Conservation (phyloP, 2,888 invertebrate genomes). For the Morpho deidamia region DNA sequence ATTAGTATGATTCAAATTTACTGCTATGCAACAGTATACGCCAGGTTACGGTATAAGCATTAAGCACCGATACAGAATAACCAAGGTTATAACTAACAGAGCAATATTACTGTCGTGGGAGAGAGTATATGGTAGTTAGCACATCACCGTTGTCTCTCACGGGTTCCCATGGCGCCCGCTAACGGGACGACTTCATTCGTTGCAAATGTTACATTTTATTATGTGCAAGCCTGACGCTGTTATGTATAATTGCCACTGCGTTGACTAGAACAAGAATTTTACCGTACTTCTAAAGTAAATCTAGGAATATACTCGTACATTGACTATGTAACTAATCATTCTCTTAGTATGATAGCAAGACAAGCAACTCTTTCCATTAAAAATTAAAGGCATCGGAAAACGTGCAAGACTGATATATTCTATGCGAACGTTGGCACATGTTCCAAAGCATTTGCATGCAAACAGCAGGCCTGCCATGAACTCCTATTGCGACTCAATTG, state of each 20-base stretch:
- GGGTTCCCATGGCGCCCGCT: slow-evolving; percentile 24
- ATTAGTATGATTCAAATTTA: too few species aligned
- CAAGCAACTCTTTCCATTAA: too few species aligned
- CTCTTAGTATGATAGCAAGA: too few species aligned
- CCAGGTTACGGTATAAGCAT: slow-evolving; percentile 1
- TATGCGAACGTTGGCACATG: too few species aligned
- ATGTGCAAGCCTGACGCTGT: neutral
- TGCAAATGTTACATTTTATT: slow-evolving; percentile 5
- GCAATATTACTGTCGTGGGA: slow-evolving; percentile 25
- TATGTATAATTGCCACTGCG: neutral
- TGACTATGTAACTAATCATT: too few species aligned
- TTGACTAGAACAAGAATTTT: neutral
- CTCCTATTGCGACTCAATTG: too few species aligned
- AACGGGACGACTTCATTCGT: slow-evolving; percentile 20
- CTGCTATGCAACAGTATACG: neutral
- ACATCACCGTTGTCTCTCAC: slow-evolving; percentile 27
- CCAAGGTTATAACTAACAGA: slow-evolving; percentile 13
- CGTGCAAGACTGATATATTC: too few species aligned
- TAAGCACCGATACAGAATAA: slow-evolving; percentile 9
- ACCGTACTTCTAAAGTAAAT: neutral
- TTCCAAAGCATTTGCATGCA: too few species aligned
- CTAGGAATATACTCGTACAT: neutral
- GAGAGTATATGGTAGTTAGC: slow-evolving; percentile 20
- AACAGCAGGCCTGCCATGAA: too few species aligned
- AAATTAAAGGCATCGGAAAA: too few species aligned